Conservation (phyloP, 2,888 invertebrate species). For the Parochlus steinenii region DNA sequence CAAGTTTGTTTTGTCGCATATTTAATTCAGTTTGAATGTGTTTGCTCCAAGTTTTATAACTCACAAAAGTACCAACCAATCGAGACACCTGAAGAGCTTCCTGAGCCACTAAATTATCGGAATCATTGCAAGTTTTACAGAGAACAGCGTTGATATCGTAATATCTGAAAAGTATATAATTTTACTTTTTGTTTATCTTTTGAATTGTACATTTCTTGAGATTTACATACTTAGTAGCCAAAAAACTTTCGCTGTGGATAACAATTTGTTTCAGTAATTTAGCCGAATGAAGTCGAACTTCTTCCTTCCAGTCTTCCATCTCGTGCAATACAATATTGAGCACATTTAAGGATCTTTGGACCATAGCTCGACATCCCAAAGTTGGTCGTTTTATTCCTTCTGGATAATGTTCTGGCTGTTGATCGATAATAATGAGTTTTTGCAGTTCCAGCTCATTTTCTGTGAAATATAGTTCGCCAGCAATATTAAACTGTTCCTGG, state of each 20-base stretch:
- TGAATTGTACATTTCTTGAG: too few species aligned
- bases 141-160: conserved; percentile 25
- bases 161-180: too few species aligned
- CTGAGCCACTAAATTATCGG: conserved; percentile 18
- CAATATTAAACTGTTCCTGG: conserved; percentile 45
- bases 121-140: conserved; percentile 23
- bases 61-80: conserved; percentile 25
- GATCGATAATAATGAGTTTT: conserved; percentile 60
- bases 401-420: conserved; percentile 57
- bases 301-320: conserved; percentile 28
- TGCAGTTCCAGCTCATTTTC: conserved; percentile 82
- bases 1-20: conserved; percentile 19
- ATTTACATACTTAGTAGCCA: conserved; percentile 27
- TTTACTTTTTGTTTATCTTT: too few species aligned
- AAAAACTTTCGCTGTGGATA: conserved; percentile 25
- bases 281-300: conserved; percentile 27
- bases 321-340: conserved; percentile 24
- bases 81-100: conserved; percentile 26
- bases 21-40: conserved; percentile 23
- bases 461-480: conserved; percentile 60
- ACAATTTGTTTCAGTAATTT: conserved; percentile 27
- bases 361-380: conserved; percentile 67
- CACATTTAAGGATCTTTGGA: conserved; percentile 42
- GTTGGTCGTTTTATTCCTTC: conserved; percentile 58
- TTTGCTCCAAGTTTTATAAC: conserved; percentile 25